Evolutionary conservation across 2,113 vertebrate species (phyloP), one percentile per base, ranked within the genome.

Genomic region (Hypocryptadius cinnamomeus): DNA sequence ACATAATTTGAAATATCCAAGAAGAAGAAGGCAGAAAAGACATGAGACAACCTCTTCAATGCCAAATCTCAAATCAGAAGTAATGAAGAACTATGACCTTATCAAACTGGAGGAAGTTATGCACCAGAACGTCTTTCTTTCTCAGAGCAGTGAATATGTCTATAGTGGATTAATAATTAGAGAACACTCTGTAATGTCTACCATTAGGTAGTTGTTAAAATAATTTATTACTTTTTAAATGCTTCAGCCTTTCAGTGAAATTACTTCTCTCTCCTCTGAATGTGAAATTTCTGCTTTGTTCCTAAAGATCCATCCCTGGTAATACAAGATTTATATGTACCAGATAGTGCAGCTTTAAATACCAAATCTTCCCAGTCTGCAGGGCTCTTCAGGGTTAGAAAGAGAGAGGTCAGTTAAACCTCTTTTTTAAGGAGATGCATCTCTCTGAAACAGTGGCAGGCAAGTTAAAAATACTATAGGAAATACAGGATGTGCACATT

Each of bases 221-320:
- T 93, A 91, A 92, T 87, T 82, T 91, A 87, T 86, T 87, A 59
- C 86, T 89, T 87, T 82, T 92, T 76, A 91, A 94, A 89, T 27
- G 54, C 33, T 70, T 44, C 50, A 66, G 44, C 22, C 68, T 85
- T 85, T 87, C 33, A 87, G 74, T 35, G 25, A 94, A 89, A 95
- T 91, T 60, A 69, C 74, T 87, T 9, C 35, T 79, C 39, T 92
- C 44, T 79, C 35, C 18, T 77, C 47, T 40, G 21, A 71, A 66
- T 48, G 40, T 77, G 71, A 70, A 92, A 77, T 83, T 82, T 94
- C 71, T 93, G 24, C 44, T 40, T 40, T 76, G 20, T 59, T 90
- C 51, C 76, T 53, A 31, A 59, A 91, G 59, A 47, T 59, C 63
- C 54, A 50, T 39, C 76, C 42, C 22, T 24, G n/a, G 80, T 72